Conservation (phyloP, 2,888 invertebrate genomes). For the Pharmacophagus antenor region DNA sequence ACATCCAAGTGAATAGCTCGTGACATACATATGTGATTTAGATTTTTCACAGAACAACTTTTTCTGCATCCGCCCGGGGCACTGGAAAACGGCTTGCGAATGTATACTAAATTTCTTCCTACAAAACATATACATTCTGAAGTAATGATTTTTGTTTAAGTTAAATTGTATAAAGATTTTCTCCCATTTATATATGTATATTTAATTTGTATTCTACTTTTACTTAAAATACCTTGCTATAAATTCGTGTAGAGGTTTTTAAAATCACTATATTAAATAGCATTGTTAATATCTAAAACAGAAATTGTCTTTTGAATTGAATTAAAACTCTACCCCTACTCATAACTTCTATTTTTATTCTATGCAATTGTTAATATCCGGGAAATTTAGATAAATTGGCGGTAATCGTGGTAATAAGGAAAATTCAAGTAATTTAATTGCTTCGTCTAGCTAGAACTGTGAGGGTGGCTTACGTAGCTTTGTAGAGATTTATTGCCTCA, state of each 20-base stretch:
- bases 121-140: background rate
- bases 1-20: conserved; percentile 10
- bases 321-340: background rate
- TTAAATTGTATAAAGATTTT: too few species aligned
- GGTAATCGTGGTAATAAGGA: conserved; percentile 61
- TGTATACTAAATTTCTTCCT: background rate
- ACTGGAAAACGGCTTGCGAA: conserved; percentile 54
- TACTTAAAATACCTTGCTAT: too few species aligned
- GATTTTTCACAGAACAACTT: conserved; percentile 36
- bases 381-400: conserved; percentile 33
- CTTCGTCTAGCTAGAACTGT: conserved; percentile 57
- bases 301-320: background rate
- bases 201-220: too few species aligned
- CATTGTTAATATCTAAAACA: background rate
- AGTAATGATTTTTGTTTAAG: background rate
- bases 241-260: too few species aligned
- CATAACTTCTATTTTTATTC: background rate
- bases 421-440: conserved; percentile 71
- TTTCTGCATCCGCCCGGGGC: conserved; percentile 45
- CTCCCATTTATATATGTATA: too few species aligned
- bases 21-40: conserved; percentile 26
- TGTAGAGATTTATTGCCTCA: conserved; percentile 69
- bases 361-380: background rate
- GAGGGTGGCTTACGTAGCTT: conserved; percentile 57
- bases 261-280: too few species aligned